Evolutionary conservation across 2,888 invertebrate species (phyloP).

Genomic region (Physocephala rufipes): DNA sequence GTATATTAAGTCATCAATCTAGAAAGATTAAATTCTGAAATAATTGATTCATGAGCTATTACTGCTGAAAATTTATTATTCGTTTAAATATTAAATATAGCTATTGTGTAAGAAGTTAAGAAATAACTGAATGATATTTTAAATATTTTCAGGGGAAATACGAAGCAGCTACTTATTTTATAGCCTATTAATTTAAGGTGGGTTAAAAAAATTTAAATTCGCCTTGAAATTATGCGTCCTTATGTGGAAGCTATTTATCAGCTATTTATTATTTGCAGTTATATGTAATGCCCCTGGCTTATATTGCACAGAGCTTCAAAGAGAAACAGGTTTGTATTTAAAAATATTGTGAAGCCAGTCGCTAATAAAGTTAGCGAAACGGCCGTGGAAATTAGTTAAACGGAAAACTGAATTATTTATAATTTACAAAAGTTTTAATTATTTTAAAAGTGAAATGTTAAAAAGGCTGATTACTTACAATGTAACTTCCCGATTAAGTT

Average conservation of each 20-base stretch:
- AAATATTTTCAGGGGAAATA: conserved; percentile 5
- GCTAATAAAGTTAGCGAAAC: too few species aligned
- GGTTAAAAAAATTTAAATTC: conserved; percentile 3
- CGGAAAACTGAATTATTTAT: too few species aligned
- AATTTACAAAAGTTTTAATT: too few species aligned
- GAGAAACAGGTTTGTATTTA: too few species aligned
- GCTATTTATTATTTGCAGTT: conserved; percentile 22
- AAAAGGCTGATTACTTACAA: too few species aligned
- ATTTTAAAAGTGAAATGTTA: too few species aligned
- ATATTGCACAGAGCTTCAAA: not conserved
- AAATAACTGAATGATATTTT: conserved; percentile 13
- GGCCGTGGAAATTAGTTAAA: too few species aligned
- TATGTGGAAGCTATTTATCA: not conserved
- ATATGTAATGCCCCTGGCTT: not conserved
- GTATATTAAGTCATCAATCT: not conserved
- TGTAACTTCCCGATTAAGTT: too few species aligned
- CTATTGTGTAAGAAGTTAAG: conserved; percentile 1
- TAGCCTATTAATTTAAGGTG: conserved; percentile 12
- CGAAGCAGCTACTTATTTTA: conserved; percentile 2
- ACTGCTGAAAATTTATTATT: not conserved
- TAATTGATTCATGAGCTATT: not conserved
- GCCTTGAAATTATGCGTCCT: not conserved
- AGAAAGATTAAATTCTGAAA: not conserved
- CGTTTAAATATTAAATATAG: conserved; percentile 9
- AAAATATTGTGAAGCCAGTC: too few species aligned